Base-by-base conservation (phyloP, 2,888 invertebrate genomes). In the Ashinkailepas kermadecensis region DNA sequence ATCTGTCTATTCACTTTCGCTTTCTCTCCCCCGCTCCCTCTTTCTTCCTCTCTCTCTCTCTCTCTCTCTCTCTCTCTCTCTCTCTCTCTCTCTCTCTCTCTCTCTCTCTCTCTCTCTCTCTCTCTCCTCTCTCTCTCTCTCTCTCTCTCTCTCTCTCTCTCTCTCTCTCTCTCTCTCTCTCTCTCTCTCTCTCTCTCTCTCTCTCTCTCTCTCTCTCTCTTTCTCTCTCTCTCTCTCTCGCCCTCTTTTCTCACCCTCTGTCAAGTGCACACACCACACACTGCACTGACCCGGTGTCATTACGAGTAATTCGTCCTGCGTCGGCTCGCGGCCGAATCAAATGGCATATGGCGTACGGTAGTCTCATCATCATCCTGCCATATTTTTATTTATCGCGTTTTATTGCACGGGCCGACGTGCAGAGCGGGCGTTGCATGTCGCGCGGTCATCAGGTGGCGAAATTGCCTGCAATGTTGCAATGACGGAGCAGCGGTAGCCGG, bases 241-340 rank as follows among this genome's bases (percentile, higher is more conserved):
- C 59, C 7, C 59, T 59, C 59, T 59, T 7, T 59, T 39, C 59
- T 84, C 82, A 81, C 83, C 84, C 39, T 39, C 39, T 4, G 39
- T 39, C 39, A 39, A 39, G 39, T 39, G 39, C 39, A 39, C 39
- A 39, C 39, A 39, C 39, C 39, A 39, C 39, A 39, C 62, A 21
- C 62, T 62, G 13, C 62, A 18, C 18, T 62, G 62, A 62, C 18
- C 15, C 62, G 7, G 62, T 18, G 62, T 13, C 62, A 13, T 62
- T 62, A 62, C 15, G 62, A 18, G 18, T 62, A 62, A 62, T 62
- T 62, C 62, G 18, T 15, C 7, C 62, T 18, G 62, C 62, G 18
- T 13, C 7, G 18, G 62, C 62, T 62, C 18, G 18, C 62, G 18
- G 18, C 62, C 13, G 18, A 62, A 62, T 13, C 62, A 18, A 18